Percentiles rank a stretch among this genome's conserved stretches.
phyloP scores from a whole-genome alignment of 2,113 vertebrate species.

The Tragelaphus imberbis region DNA sequence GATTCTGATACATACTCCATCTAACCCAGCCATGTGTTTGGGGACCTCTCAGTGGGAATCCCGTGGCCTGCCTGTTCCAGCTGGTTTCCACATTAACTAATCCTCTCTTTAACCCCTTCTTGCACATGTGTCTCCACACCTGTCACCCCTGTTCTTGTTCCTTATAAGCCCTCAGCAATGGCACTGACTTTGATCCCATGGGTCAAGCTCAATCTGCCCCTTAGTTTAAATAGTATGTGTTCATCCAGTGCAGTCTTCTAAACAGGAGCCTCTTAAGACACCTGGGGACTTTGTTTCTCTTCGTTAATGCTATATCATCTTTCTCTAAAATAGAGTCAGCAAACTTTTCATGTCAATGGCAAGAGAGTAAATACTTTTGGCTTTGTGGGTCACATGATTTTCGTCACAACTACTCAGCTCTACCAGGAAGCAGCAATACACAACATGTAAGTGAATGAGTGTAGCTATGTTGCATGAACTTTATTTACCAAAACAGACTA shows the following conservation, averaged over 20 bases:
- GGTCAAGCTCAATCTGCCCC: not conserved
- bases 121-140: not conserved
- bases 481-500: not conserved
- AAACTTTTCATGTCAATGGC: not conserved
- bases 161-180: not conserved
- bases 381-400: not conserved
- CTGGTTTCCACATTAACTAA: constrained; percentile 25
- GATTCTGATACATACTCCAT: not conserved
- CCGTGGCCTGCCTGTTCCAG: not conserved
- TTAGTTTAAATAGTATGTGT: not conserved
- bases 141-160: not conserved
- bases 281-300: not conserved
- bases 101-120: not conserved
- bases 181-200: not conserved
- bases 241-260: not conserved
- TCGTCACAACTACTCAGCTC: not conserved
- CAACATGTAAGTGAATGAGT: not conserved
- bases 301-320: not conserved
- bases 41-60: not conserved
- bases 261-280: not conserved
- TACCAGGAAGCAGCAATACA: not conserved
- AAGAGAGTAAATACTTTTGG: not conserved
- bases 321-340: not conserved
- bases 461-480: not conserved
- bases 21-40: not conserved